Evolutionary conservation across 2,113 vertebrate species (phyloP), one percentile per base, ranked within the genome.

Genomic region (Smithornis capensis): DNA sequence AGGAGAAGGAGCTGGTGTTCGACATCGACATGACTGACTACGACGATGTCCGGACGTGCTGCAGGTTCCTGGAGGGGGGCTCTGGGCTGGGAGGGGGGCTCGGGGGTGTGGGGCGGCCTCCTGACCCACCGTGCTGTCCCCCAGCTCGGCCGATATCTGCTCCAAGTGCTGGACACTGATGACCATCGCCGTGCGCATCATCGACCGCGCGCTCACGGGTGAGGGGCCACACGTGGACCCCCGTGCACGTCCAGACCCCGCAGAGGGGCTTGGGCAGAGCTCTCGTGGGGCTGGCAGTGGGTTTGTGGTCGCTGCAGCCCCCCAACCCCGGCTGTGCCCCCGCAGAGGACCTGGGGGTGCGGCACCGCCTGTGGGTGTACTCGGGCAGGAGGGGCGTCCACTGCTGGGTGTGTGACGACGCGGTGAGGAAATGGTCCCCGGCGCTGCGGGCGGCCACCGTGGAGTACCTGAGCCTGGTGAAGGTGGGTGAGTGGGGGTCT

Each of bases 1-100:
- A 98, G 93, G 99, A 99, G 96, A 99, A 99, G 95, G 99, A 99
- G 96, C 98, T 99, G 91, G 99, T 99, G 29, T 99, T 99, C 87
- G 99, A 99, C 96, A 99, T 99, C 3, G 99, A 99, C 81, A 99
- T 99, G 99, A 99, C 99, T 0, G 99, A 99, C 96, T 99, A 99
- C 12, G 99, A 99, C 0, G 99, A 99, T 4, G 99, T 99, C 89
- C 98, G 99, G 91, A 98, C 96, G 70, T 99, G 99, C 86, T 99
- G 99, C 98, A 99, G 99, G 99, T 99, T 95, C 31, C 38, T 0
- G 0, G 42, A 5, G 47, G 0, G 2, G 33, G 5, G 17, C 6
- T 2, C 21, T 13, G 81, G 29, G 42, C 28, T 44, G 35, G 15
- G 56, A 18, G 7, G 18, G 53, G 57, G 25, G 3, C 8, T 38